Conservation (phyloP, 2,888 invertebrate species). For the Pterobdella sp. region DNA sequence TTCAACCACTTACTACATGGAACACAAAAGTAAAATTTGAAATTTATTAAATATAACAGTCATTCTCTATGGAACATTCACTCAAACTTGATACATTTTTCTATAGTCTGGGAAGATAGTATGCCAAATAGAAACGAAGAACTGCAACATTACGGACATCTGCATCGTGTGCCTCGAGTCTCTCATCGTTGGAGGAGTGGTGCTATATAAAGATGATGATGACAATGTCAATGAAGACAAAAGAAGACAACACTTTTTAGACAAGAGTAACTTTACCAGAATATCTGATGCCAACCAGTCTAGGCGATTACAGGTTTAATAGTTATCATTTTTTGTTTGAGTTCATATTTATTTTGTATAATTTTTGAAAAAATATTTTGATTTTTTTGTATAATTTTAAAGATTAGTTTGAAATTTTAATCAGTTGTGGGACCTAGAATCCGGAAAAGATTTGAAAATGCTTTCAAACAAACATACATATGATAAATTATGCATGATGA, state of each 20-base stretch:
- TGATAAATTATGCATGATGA: not conserved
- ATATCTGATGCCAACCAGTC: no score
- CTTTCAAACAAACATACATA: not conserved
- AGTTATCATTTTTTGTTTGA: no score
- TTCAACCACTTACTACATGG: slow-evolving; percentile 10
- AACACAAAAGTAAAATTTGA: slow-evolving; percentile 9
- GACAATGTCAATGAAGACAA: not conserved
- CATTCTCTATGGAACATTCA: not conserved
- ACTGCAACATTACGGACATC: not conserved
- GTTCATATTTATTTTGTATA: no score
- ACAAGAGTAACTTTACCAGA: not conserved
- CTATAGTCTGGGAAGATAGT: not conserved
- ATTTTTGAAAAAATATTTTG: not conserved
- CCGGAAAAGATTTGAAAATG: not conserved
- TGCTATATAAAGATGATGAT: not conserved
- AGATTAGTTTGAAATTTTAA: no score
- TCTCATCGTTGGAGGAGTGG: not conserved
- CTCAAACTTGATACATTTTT: no score
- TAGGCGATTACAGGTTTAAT: no score
- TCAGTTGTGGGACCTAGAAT: not conserved
- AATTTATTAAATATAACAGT: not conserved
- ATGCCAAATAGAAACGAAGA: not conserved
- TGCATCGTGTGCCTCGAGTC: not conserved
- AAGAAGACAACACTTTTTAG: not conserved
- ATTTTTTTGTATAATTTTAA: not conserved